Evolutionary conservation across 2,113 vertebrate genomes (phyloP), one percentile per base, ranked within the genome.

Genomic region (Columba janthina): DNA sequence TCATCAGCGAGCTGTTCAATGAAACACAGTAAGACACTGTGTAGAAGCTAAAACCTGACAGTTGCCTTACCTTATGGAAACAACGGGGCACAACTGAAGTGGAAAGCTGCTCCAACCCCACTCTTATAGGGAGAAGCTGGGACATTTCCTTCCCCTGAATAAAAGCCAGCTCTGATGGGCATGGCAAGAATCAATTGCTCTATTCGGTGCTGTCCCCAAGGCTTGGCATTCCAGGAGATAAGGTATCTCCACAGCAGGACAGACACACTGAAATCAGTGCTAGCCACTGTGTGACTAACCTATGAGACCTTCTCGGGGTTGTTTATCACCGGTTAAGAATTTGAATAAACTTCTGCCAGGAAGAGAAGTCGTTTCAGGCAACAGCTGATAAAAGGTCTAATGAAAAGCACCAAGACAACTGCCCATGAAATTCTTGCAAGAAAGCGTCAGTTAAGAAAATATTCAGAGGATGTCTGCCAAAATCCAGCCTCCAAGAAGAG

Each of bases 291-390:
- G 74, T 94, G 87, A 93, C 71, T 97, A 97, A 94, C 53, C 56
- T 92, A 67, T 29, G 46, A 94, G 85, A 81, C 57, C 61, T 57
- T 90, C n/a, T 92, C 61, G 65, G 24, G 12, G 44, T 11, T 96
- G 85, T 96, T 94, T 92, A 92, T 91, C 75, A 86, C 34, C 54
- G 71, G 38, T 53, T 71, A 93, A 94, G 93, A 90, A 96, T 95
- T 36, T 92, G 20, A 56, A 79, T 57, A 94, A 74, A 80, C 82
- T 74, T 94, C 69, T 95, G 85, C 85, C 93, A 96, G 93, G 79
- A 96, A 95, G 32, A 86, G 76, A 93, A 96, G 82, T 72, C 17
- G 1, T 94, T 97, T 84, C 72, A 95, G 82, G 48, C 92, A 95
- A 86, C 42, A 88, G 69, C 44, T 94, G 93, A 96, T 93, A 93